These are phyloP conservation scores for Eupithecia vulgata DNA, from an alignment of 2,888 invertebrate genomes.

Conservation along the genomic window DNA sequence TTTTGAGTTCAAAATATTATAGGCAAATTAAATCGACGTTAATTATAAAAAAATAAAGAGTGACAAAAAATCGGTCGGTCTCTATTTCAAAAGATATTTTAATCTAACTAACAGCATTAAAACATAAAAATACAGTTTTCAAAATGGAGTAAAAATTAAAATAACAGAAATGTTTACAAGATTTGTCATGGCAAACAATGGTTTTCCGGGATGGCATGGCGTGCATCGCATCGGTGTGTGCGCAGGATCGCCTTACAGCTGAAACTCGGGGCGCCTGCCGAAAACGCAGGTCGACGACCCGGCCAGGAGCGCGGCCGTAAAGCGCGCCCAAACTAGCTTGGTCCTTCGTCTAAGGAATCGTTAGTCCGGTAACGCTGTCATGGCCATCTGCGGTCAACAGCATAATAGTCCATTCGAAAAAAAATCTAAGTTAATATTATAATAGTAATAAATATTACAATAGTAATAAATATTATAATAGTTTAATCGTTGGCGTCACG, in stretches of 20 bases:
- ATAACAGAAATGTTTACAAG: not conserved
- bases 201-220: constrained; percentile 37
- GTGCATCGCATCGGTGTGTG: constrained; percentile 55
- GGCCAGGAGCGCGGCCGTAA: constrained; percentile 74
- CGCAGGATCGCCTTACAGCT: constrained; percentile 82
- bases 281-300: constrained; percentile 81
- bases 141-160: not conserved
- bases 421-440: too few relatives aligned
- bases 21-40: not conserved
- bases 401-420: too few relatives aligned
- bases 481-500: not conserved
- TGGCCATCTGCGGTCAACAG: too few relatives aligned
- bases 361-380: too few relatives aligned
- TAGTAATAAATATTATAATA: too few relatives aligned
- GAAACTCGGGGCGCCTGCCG: constrained; percentile 82
- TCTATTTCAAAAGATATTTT: too few relatives aligned
- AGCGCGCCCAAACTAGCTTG: constrained; percentile 56
- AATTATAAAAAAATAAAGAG: not conserved
- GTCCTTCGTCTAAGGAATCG: constrained; percentile 57
- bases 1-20: not conserved
- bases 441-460: too few relatives aligned
- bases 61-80: not conserved
- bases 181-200: constrained; percentile 36
- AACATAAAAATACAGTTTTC: not conserved
- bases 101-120: too few relatives aligned